Conservation (phyloP, 1,140 invertebrate genomes). For the Calycopis cecrops region DNA sequence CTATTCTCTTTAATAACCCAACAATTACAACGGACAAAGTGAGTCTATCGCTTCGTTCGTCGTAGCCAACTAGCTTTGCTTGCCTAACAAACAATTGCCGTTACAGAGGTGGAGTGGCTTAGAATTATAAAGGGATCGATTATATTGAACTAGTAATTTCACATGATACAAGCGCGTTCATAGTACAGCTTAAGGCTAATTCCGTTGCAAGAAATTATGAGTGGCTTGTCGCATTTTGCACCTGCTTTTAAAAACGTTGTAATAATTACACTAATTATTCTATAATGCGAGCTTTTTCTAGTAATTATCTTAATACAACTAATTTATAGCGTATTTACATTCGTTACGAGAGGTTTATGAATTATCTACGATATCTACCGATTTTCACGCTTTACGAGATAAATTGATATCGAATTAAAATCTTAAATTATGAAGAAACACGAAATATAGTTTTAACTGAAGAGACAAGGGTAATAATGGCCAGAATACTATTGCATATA, state of each 20-base stretch:
- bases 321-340: constrained; percentile 5
- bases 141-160: constrained; percentile 63
- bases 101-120: constrained; percentile 54
- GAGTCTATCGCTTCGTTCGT: constrained; percentile 17
- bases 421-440: too few relatives aligned
- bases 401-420: too few relatives aligned
- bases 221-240: constrained; percentile 55
- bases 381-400: too few relatives aligned
- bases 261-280: constrained; percentile 64
- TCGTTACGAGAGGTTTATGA: background rate
- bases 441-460: too few relatives aligned
- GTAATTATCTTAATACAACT: constrained; percentile 11
- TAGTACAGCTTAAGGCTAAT: constrained; percentile 60
- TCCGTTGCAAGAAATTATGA: constrained; percentile 70
- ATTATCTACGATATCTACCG: too few relatives aligned
- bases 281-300: constrained; percentile 25
- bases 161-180: constrained; percentile 61
- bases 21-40: constrained; percentile 4
- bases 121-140: constrained; percentile 62
- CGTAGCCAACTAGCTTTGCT: constrained; percentile 30
- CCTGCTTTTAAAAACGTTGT: constrained; percentile 64
- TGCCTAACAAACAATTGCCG: constrained; percentile 52
- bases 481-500: too few relatives aligned
- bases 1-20: constrained; percentile 5
- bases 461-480: too few relatives aligned